These are phyloP conservation scores for Arrhamphus sclerolepis DNA, from an alignment of 2,797 vertebrate species.

Conservation along the genomic window DNA sequence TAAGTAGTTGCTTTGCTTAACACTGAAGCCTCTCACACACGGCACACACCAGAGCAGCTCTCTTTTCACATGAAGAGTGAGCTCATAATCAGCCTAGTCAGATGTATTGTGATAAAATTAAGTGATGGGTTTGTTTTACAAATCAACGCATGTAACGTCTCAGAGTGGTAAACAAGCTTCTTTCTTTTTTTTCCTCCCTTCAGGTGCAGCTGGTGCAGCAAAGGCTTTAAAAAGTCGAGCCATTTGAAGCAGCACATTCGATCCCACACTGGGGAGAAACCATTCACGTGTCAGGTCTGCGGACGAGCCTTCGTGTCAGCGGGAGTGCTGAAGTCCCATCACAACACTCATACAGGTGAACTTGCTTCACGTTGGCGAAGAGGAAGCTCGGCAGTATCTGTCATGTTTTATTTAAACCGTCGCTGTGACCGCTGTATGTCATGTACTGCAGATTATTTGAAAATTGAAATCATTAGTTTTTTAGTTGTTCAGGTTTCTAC, in stretches of 20 bases:
- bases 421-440: not conserved
- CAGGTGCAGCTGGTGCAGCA: slow-evolving; percentile 91
- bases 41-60: too few species aligned
- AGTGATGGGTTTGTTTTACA: too few species aligned
- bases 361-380: not conserved
- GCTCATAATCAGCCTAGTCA: too few species aligned
- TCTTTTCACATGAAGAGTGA: too few species aligned
- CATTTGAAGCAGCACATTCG: slow-evolving; percentile 97
- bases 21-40: too few species aligned
- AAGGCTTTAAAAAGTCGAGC: slow-evolving; percentile 98
- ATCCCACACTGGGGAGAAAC: slow-evolving; percentile 97
- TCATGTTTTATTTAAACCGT: not conserved
- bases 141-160: too few species aligned
- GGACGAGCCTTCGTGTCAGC: slow-evolving; percentile 95
- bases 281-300: slow-evolving; percentile 92
- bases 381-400: not conserved
- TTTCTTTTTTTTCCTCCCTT: not conserved
- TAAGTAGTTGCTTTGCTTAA: too few species aligned
- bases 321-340: slow-evolving; percentile 95
- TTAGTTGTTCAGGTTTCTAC: not conserved
- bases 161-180: not conserved
- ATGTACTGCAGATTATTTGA: not conserved
- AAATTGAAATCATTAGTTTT: not conserved
- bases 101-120: too few species aligned
- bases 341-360: slow-evolving; percentile 96